phyloP scores from a whole-genome alignment of 2,888 invertebrate genomes.

The Hybos culiciformis region DNA sequence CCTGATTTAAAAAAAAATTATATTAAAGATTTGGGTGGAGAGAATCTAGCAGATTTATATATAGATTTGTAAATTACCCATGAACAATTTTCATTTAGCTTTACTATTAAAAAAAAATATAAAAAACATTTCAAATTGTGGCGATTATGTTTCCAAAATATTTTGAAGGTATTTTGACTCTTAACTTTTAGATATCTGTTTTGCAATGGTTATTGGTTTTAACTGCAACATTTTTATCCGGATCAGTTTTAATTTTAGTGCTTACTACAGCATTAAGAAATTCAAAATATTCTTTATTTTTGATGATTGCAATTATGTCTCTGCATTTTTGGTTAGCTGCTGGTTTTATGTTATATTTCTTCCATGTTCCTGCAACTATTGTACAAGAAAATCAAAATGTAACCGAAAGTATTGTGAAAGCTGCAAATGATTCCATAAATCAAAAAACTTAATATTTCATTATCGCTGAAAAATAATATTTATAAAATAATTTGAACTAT shows the following conservation, averaged over 20 bases:
- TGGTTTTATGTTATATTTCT: conserved; percentile 76
- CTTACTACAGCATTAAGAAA: conserved; percentile 60
- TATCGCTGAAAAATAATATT: too few relatives aligned
- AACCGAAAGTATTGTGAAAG: background rate
- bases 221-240: conserved; percentile 69
- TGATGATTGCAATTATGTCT: conserved; percentile 51
- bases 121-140: too few relatives aligned
- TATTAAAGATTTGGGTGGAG: too few relatives aligned
- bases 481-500: too few relatives aligned
- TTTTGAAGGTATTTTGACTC: conserved; percentile 16
- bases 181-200: conserved; percentile 40
- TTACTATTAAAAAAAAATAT: too few relatives aligned
- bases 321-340: conserved; percentile 72
- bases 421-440: background rate
- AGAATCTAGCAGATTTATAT: too few relatives aligned
- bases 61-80: too few relatives aligned
- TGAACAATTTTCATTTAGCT: background rate
- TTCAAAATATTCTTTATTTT: conserved; percentile 49
- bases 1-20: too few relatives aligned
- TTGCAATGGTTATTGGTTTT: conserved; percentile 81
- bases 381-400: background rate
- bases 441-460: too few relatives aligned
- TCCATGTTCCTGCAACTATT: conserved; percentile 44
- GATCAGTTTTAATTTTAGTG: conserved; percentile 69
- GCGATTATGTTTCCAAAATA: too few relatives aligned